Evolutionary conservation across 2,888 invertebrate species (phyloP).

Genomic region (Megalurothrips usitatus): DNA sequence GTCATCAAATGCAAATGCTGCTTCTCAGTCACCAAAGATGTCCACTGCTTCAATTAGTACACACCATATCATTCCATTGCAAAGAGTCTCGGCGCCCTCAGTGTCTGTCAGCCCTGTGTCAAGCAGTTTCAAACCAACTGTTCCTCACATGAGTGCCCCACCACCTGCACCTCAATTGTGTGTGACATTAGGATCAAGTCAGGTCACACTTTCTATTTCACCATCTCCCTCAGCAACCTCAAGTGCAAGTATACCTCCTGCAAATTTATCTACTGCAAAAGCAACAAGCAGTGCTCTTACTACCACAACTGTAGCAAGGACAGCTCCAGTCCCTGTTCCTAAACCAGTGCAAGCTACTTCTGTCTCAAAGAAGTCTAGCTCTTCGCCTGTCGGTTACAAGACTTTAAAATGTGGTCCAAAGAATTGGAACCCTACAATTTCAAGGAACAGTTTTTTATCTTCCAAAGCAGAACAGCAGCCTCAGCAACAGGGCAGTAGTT

Average conservation of each 20-base stretch:
- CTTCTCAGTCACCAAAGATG: too few species aligned
- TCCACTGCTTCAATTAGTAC: too few species aligned
- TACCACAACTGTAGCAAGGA: constrained; percentile 31
- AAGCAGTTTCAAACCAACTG: not conserved
- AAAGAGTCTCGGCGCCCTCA: not conserved
- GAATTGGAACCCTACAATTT: constrained; percentile 58
- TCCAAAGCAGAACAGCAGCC: constrained; percentile 45
- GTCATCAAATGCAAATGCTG: too few species aligned
- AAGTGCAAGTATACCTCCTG: not conserved
- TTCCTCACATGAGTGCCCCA: not conserved
- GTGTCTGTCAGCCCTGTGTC: not conserved
- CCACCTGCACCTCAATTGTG: not conserved
- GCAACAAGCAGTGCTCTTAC: not conserved
- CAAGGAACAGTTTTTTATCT: constrained; percentile 42
- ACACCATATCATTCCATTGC: not conserved
- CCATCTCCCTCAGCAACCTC: not conserved
- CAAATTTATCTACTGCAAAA: not conserved
- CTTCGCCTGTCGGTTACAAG: constrained; percentile 52
- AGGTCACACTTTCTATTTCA: not conserved
- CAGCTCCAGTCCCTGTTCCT: constrained; percentile 29
- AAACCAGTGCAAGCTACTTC: constrained; percentile 28
- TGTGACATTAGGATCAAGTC: not conserved
- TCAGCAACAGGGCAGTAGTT: constrained; percentile 32
- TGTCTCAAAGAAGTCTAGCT: constrained; percentile 29
- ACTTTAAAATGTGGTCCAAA: constrained; percentile 57